Conservation (phyloP, 2,797 vertebrate species). For the Paedocypris micromegethes region DNA sequence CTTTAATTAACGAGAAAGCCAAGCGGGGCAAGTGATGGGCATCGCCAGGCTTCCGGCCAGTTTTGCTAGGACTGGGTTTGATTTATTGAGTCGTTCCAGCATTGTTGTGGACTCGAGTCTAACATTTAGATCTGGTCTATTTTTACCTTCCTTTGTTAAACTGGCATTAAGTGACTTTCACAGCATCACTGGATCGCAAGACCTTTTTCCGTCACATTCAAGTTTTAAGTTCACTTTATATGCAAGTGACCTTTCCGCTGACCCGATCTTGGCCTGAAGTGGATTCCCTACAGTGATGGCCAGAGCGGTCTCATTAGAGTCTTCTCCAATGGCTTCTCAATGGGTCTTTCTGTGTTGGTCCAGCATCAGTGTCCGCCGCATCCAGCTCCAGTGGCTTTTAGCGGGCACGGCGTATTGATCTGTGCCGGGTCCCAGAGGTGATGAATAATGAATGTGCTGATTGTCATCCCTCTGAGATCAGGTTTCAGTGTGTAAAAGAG, state of each 20-base stretch:
- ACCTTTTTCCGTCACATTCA: too few species aligned
- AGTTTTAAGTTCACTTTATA: not conserved
- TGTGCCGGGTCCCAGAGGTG: constrained; percentile 55
- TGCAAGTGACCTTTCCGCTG: not conserved
- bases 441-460: constrained; percentile 75
- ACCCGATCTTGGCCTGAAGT: constrained; percentile 35
- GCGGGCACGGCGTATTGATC: constrained; percentile 63
- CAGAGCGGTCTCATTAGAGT: constrained; percentile 42
- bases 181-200: too few species aligned
- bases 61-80: too few species aligned
- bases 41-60: too few species aligned
- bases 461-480: constrained; percentile 67
- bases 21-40: too few species aligned
- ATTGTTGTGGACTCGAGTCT: too few species aligned
- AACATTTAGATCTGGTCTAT: too few species aligned
- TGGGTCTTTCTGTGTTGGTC: constrained; percentile 46
- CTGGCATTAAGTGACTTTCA: too few species aligned
- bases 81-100: too few species aligned
- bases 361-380: constrained; percentile 44
- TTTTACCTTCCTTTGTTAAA: too few species aligned
- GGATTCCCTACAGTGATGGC: constrained; percentile 13
- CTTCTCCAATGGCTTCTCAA: constrained; percentile 36
- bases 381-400: constrained; percentile 59
- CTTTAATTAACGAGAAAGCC: too few species aligned
- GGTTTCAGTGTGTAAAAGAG: constrained; percentile 64